Evolutionary conservation across 2,113 vertebrate species (phyloP).

Genomic region (Amblyopsis rosae): DNA sequence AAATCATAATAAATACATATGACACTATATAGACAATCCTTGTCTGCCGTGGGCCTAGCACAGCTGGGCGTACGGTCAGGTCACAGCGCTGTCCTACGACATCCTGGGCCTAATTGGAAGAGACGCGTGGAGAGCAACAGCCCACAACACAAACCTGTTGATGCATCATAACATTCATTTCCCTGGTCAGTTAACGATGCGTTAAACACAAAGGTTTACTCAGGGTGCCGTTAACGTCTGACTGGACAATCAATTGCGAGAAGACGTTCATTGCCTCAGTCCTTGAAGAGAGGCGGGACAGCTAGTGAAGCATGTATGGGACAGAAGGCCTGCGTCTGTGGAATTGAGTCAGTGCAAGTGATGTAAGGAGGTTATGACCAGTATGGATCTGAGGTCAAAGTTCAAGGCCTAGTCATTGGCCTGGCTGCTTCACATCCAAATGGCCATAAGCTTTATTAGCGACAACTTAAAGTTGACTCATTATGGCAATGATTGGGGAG

Average conservation of each 20-base stretch:
- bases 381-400: constrained; percentile 47
- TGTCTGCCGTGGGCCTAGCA: background rate
- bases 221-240: constrained; percentile 5
- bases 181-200: constrained; percentile 36
- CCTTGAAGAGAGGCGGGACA: constrained; percentile 25
- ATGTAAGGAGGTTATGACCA: constrained; percentile 20
- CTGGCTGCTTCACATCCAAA: constrained; percentile 28
- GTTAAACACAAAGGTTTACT: constrained; percentile 41
- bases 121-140: constrained; percentile 4
- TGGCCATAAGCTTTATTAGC: constrained; percentile 37
- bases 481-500: constrained; percentile 14
- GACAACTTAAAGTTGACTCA: constrained; percentile 1
- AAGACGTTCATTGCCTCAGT: background rate
- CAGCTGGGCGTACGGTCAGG: background rate
- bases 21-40: background rate
- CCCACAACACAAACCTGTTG: constrained; percentile 24
- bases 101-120: background rate
- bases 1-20: background rate
- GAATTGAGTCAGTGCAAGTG: constrained; percentile 46
- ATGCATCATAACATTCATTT: constrained; percentile 27
- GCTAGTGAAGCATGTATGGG: background rate
- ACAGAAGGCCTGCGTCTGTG: constrained; percentile 28
- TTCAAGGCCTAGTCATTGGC: constrained; percentile 47
- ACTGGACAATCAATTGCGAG: constrained; percentile 43
- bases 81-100: background rate